phyloP scores from a whole-genome alignment of 2,888 invertebrate genomes.

The Rotaria socialis region DNA sequence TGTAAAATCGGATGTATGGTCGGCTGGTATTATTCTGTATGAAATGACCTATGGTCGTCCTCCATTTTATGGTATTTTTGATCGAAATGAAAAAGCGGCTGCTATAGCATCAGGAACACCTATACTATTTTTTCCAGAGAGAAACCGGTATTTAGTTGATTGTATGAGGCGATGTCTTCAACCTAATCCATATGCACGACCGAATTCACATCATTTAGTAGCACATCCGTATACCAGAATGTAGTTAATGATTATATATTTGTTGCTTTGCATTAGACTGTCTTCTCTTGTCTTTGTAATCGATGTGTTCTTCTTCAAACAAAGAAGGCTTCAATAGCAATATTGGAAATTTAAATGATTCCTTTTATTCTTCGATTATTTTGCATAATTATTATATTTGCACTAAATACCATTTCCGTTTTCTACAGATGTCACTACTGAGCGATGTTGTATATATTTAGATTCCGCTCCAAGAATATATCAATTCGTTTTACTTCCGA shows the following conservation, averaged over 20 bases:
- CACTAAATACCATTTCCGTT: no score
- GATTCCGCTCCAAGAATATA: no score
- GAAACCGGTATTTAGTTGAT: background rate
- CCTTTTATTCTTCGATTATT: no score
- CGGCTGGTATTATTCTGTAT: background rate
- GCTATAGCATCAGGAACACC: background rate
- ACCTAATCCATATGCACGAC: background rate
- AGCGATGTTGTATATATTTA: background rate
- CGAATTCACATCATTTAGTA: background rate
- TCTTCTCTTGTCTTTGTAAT: no score
- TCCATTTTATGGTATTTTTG: background rate
- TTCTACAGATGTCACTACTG: background rate
- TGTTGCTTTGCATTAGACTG: no score
- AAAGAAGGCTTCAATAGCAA: no score
- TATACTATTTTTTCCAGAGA: background rate
- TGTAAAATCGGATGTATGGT: background rate
- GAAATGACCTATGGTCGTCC: constrained; percentile 35
- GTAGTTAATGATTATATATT: background rate
- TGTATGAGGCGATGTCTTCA: background rate
- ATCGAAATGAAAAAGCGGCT: background rate
- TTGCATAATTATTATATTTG: no score
- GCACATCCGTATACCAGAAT: background rate
- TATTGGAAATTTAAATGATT: no score
- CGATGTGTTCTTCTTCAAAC: no score
- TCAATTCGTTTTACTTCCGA: no score